Evolutionary conservation across 2,888 invertebrate species (phyloP).

Genomic region (Abscondita cerata): DNA sequence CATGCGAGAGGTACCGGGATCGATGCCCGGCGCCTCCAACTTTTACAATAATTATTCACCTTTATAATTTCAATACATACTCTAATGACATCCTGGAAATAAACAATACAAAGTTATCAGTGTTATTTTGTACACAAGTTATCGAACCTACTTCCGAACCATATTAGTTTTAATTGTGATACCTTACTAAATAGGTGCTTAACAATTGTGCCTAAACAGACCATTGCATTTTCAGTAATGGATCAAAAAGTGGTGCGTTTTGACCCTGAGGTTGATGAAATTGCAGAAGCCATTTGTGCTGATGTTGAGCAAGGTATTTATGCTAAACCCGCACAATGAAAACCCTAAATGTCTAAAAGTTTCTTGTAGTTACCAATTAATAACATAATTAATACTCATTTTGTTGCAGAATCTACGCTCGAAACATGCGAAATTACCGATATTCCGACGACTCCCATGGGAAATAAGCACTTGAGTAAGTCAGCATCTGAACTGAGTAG

Average conservation of each 20-base stretch:
- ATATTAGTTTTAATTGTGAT: neutral
- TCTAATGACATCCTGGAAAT: slow-evolving; percentile 6
- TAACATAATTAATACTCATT: too few relatives aligned
- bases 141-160: neutral
- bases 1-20: slow-evolving; percentile 67
- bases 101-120: neutral
- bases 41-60: slow-evolving; percentile 7
- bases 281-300: too few relatives aligned
- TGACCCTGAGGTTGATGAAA: too few relatives aligned
- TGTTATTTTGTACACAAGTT: neutral
- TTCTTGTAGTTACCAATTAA: too few relatives aligned
- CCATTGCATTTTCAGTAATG: too few relatives aligned
- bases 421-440: slow-evolving; percentile 55
- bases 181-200: too few relatives aligned
- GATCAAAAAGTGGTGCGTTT: too few relatives aligned
- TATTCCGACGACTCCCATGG: slow-evolving; percentile 39
- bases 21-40: slow-evolving; percentile 60
- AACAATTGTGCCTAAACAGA: too few relatives aligned
- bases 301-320: too few relatives aligned
- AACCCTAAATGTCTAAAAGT: too few relatives aligned
- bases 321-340: too few relatives aligned
- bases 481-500: slow-evolving; percentile 82
- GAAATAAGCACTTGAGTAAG: slow-evolving; percentile 70
- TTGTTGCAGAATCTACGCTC: slow-evolving; percentile 54
- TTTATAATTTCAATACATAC: neutral